Conservation (phyloP, 2,113 vertebrate genomes). For the Ciconia boyciana region DNA sequence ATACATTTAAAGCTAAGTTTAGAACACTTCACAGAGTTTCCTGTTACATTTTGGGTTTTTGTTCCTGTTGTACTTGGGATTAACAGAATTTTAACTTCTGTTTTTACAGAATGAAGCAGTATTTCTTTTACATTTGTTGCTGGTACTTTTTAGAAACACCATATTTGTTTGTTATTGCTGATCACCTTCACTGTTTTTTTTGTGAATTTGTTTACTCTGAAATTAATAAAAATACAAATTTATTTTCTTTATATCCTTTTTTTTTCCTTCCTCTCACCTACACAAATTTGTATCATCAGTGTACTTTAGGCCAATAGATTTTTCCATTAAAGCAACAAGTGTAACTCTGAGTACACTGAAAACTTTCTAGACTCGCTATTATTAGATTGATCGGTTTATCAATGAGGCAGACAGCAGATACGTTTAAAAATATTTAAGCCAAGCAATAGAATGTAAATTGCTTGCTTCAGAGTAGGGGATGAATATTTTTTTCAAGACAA, state of each 20-base stretch:
- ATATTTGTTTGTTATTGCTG: neutral
- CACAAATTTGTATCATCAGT: neutral
- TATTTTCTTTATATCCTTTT: neutral
- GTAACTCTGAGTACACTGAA: neutral
- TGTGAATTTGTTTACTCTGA: neutral
- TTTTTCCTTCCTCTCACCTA: neutral
- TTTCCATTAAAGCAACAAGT: neutral
- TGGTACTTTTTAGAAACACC: neutral
- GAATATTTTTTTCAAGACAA: neutral
- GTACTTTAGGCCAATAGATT: neutral
- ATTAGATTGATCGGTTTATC: neutral
- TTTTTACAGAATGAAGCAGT: neutral
- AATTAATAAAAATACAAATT: neutral
- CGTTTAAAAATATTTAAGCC: neutral
- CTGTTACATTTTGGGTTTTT: neutral
- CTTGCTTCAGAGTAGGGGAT: neutral
- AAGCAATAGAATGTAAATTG: neutral
- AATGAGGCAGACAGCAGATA: neutral
- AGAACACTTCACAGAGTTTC: neutral
- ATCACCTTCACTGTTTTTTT: neutral
- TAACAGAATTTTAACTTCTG: neutral
- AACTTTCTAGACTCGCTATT: neutral
- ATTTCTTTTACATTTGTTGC: neutral
- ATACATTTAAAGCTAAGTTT: neutral
- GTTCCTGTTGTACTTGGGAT: neutral